Percentiles rank a stretch among this genome's conserved stretches.
Evolutionary conservation across 1,140 invertebrate genomes (phyloP).

Genomic region (Metaphire vulgaris): DNA sequence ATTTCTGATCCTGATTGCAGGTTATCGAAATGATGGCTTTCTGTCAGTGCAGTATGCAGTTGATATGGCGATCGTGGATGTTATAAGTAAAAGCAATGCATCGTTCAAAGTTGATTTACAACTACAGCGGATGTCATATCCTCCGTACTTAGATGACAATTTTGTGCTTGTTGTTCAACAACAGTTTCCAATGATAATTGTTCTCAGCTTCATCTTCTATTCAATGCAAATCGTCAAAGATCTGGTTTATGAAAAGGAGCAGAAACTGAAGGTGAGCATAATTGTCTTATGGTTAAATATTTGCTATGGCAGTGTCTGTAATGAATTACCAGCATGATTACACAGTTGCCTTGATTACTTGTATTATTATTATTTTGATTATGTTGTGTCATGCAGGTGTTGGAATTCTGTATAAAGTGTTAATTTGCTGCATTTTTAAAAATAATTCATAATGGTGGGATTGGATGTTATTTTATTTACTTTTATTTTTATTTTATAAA

Average conservation of each 20-base stretch:
- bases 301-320: no score
- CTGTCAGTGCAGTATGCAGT: constrained; percentile 60
- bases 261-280: constrained; percentile 44
- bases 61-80: constrained; percentile 56
- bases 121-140: constrained; percentile 54
- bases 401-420: no score
- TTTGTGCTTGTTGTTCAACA: constrained; percentile 54
- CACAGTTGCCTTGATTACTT: no score
- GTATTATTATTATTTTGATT: no score
- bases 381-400: no score
- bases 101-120: not conserved
- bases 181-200: constrained; percentile 54
- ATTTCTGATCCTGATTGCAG: no score
- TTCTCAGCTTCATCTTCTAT: constrained; percentile 64
- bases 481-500: no score
- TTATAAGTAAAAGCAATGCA: not conserved
- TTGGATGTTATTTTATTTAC: no score
- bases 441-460: no score
- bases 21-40: constrained; percentile 62
- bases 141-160: constrained; percentile 46
- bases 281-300: no score
- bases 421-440: no score
- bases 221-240: constrained; percentile 46
- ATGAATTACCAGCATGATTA: no score
- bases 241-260: constrained; percentile 49